These are phyloP conservation scores for Emydoidea blandingii DNA, from an alignment of 2,797 vertebrate species.

Conservation along the genomic window DNA sequence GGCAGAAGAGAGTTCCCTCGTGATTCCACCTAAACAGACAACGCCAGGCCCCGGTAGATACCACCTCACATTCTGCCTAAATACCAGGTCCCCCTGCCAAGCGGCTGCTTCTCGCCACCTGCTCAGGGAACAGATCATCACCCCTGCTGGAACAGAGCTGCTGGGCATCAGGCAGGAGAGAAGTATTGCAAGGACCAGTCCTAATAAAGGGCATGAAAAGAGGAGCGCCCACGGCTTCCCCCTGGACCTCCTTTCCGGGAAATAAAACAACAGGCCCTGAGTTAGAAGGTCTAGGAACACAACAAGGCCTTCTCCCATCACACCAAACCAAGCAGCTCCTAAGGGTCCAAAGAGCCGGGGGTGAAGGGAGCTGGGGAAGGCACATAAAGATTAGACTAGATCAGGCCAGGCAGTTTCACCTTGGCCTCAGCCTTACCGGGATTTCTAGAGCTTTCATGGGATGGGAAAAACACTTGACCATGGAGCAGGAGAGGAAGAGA, in stretches of 20 bases:
- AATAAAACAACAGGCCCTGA: not conserved
- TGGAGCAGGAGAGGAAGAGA: not conserved
- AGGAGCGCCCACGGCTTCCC: not conserved
- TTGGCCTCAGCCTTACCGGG: not conserved
- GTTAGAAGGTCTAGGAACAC: not conserved
- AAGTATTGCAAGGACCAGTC: not conserved
- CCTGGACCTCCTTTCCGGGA: fast-evolving
- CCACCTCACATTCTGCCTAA: not conserved
- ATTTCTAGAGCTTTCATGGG: not conserved
- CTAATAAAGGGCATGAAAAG: not conserved
- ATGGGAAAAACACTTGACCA: not conserved
- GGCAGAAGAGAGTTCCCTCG: not conserved
- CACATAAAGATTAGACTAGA: not conserved
- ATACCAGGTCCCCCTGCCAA: not conserved
- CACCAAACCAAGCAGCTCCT: not conserved
- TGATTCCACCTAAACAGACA: not conserved
- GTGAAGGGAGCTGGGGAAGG: not conserved
- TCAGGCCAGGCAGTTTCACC: not conserved
- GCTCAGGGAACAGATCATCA: not conserved
- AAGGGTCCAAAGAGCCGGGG: too few species aligned
- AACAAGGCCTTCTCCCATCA: not conserved
- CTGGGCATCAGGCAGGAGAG: not conserved
- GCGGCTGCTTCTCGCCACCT: not conserved
- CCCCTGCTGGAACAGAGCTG: not conserved
- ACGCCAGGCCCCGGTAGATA: not conserved